Evolutionary conservation across 2,888 invertebrate species (phyloP).

Genomic region (Caenorhabditis imperialis): DNA sequence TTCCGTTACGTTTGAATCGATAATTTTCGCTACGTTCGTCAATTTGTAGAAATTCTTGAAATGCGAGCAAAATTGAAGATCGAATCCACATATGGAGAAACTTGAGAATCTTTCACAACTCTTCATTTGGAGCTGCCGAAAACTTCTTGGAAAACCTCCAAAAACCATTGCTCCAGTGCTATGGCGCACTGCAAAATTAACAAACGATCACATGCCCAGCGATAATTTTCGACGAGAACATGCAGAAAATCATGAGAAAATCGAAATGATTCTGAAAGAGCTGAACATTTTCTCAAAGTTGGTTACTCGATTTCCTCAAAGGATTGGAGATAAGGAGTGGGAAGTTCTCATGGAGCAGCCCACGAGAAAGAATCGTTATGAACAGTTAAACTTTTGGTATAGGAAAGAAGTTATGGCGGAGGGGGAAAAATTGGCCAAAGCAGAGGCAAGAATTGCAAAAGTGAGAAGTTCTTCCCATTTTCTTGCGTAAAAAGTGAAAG

Average conservation of each 20-base stretch:
- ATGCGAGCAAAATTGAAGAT: neutral
- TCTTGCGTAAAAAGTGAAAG: neutral
- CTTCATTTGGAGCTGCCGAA: slow-evolving; percentile 3
- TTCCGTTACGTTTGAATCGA: too few species aligned
- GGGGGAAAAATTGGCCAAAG: slow-evolving; percentile 12
- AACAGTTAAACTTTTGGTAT: slow-evolving; percentile 62
- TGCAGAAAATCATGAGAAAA: too few species aligned
- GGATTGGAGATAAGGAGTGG: slow-evolving; percentile 33
- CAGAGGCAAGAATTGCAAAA: neutral
- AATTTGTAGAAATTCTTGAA: neutral
- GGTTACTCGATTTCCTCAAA: slow-evolving; percentile 18
- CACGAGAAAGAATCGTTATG: slow-evolving; percentile 59
- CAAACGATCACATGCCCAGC: slow-evolving; percentile 17
- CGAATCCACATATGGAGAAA: slow-evolving; percentile 13
- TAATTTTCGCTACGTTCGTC: too few species aligned
- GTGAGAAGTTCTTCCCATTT: neutral
- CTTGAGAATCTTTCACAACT: slow-evolving; percentile 7
- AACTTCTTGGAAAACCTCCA: too few species aligned
- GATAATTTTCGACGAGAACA: neutral
- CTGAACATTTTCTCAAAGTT: slow-evolving; percentile 25
- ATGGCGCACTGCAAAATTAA: slow-evolving; percentile 13
- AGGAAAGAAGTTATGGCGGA: slow-evolving; percentile 32
- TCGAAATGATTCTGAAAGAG: slow-evolving; percentile 16
- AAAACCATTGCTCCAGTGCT: slow-evolving; percentile 31
- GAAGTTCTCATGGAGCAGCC: slow-evolving; percentile 19